Conservation (phyloP, 2,113 vertebrate genomes). For the Pseudorasbora parva region DNA sequence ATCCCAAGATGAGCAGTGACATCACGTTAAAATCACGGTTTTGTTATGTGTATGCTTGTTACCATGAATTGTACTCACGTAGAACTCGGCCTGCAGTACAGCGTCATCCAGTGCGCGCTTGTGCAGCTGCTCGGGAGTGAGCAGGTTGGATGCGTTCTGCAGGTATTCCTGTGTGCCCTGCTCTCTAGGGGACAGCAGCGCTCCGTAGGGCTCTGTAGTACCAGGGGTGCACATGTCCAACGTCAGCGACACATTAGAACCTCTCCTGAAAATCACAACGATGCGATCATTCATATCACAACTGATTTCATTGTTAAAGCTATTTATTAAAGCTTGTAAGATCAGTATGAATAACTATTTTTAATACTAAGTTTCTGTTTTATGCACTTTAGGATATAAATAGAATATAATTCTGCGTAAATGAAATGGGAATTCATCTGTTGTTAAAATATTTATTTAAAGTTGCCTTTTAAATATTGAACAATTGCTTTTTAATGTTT, state of each 20-base stretch:
- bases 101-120: conserved; percentile 91
- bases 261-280: conserved; percentile 79
- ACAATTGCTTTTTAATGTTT: conserved; percentile 25
- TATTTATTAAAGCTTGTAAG: not conserved
- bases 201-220: conserved; percentile 91
- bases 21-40: not conserved
- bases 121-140: conserved; percentile 87
- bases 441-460: conserved; percentile 15
- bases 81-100: conserved; percentile 93
- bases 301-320: not conserved
- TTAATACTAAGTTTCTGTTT: not conserved
- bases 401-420: not conserved
- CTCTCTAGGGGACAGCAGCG: conserved; percentile 91
- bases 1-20: conserved; percentile 47
- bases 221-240: conserved; percentile 98
- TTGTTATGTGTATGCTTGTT: not conserved
- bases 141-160: conserved; percentile 84
- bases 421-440: not conserved
- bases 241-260: conserved; percentile 96
- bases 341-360: not conserved
- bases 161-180: conserved; percentile 91
- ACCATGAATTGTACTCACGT: conserved; percentile 78
- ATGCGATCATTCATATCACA: not conserved
- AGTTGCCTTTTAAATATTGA: conserved; percentile 1
- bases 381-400: not conserved